Conservation (phyloP, 2,888 invertebrate genomes). For the Melipona bicolor region DNA sequence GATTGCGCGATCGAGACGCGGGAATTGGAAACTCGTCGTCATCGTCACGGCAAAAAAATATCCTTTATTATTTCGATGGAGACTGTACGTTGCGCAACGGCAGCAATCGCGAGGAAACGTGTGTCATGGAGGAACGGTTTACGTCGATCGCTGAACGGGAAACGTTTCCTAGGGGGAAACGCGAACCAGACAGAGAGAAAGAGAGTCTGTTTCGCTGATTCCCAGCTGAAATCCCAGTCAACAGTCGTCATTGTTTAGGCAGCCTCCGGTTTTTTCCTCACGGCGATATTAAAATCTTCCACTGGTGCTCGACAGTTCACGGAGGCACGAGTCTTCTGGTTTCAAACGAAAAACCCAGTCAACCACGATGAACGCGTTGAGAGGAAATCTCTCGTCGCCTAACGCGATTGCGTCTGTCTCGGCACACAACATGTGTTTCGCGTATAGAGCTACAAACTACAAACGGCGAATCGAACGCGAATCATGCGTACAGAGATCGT, state of each 20-base stretch:
- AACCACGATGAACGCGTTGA: constrained; percentile 13
- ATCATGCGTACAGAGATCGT: background rate
- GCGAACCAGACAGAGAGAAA: background rate
- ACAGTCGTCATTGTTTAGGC: constrained; percentile 22
- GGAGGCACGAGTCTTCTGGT: constrained; percentile 6
- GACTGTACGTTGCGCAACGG: background rate
- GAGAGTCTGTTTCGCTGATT: background rate
- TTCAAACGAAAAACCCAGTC: background rate
- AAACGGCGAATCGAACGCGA: constrained; percentile 17
- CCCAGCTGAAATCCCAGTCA: constrained; percentile 5
- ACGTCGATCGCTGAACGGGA: background rate
- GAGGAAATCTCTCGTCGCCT: background rate
- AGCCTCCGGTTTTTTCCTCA: background rate
- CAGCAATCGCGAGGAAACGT: constrained; percentile 17
- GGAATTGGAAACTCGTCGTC: no score
- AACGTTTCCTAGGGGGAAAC: constrained; percentile 4
- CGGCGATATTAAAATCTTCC: constrained; percentile 56
- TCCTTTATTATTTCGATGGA: constrained; percentile 7
- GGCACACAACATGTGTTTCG: constrained; percentile 30
- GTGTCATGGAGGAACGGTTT: constrained; percentile 5
- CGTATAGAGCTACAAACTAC: constrained; percentile 5
- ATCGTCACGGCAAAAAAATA: background rate
- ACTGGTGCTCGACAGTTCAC: constrained; percentile 18
- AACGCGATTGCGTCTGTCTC: constrained; percentile 12
- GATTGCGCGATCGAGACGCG: no score